Base-by-base conservation (phyloP, 2,113 vertebrate species). In the Dolichallabes microphthalmus region DNA sequence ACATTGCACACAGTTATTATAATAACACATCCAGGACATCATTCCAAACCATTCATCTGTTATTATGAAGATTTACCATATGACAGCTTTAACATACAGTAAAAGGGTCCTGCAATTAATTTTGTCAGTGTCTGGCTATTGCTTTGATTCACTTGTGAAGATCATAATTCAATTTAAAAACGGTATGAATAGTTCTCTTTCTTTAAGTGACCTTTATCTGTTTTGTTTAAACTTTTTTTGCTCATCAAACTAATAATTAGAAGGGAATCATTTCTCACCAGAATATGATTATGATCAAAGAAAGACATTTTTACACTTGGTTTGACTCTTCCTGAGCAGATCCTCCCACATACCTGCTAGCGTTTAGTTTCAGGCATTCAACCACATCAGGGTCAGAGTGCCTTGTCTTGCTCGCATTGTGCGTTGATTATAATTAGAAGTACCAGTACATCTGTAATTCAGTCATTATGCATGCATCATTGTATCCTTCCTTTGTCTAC, bases 261-360 rank as follows among this genome's bases (percentile, higher is more conserved):
- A 82, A 80, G 17, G 76, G 17, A 53, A 68, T 73, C 75, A 78
- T 45, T 64, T 73, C 82, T 63, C 66, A 58, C 11, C 66, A 64
- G 58, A 88, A 82, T 82, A 73, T 82, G 63, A 88, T 86, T 82
- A 84, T 30, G 57, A 64, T 84, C 66, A 86, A 88, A 84, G 83
- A 75, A 80, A 88, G 60, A 77, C 35, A 73, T 77, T 71, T 88
- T 53, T 61, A 71, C 64, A 32, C 64, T 80, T 79, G 64, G 60
- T 79, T 87, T 87, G 83, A 85, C 63, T 85, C 20, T 61, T 35
- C 53, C 63, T 84, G 74, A 57, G 25, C 45, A 19, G 35, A 85
- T 80, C 86, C 88, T 87, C 88, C 85, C 80, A 85, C 88, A 61
- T 85, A 85, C 77, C 50, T 57, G 79, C 58, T 20, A 74, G 83